A percentile compares a stretch with the other conserved stretches of the same genome.
phyloP scores from a whole-genome alignment of 2,113 vertebrate species.

The Chascanopsetta lugubris region DNA sequence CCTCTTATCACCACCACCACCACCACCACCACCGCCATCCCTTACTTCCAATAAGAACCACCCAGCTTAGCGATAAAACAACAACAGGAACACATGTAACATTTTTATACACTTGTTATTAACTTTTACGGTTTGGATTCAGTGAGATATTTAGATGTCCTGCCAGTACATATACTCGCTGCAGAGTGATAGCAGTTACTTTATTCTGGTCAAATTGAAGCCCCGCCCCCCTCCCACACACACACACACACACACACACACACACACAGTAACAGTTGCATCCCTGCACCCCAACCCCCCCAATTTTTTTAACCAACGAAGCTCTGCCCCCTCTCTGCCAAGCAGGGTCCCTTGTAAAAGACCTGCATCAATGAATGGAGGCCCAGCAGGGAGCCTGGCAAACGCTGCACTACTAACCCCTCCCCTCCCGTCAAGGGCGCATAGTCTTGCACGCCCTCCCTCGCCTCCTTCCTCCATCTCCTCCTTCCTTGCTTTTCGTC shows the following conservation, averaged over 20 bases:
- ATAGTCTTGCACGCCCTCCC: constrained; percentile 25
- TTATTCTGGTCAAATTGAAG: constrained; percentile 19
- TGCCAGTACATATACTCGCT: constrained; percentile 10
- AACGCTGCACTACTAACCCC: constrained; percentile 36
- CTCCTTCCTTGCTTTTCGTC: constrained; percentile 14
- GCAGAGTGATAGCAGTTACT: constrained; percentile 6
- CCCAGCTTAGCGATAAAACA: constrained; percentile 16
- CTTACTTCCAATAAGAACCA: constrained; percentile 47
- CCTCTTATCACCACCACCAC: constrained; percentile 27
- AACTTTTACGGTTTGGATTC: constrained; percentile 18
- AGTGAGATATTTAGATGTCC: constrained; percentile 12
- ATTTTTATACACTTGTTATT: constrained; percentile 25
- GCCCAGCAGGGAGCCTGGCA: constrained; percentile 69
- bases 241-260: too few species aligned
- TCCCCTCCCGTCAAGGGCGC: constrained; percentile 30
- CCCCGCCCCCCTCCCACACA: too few species aligned
- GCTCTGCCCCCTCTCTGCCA: constrained; percentile 68
- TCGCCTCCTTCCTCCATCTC: constrained; percentile 21
- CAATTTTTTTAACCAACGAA: constrained; percentile 59
- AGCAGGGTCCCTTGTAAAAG: constrained; percentile 74
- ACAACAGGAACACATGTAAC: constrained; percentile 25
- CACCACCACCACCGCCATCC: constrained; percentile 39
- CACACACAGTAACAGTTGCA: constrained; percentile 70
- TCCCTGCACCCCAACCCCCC: constrained; percentile 60
- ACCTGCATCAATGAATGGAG: constrained; percentile 74